These are phyloP conservation scores for Metridium senile DNA, from an alignment of 92 coral and sea anemone genomes.

Conservation along the genomic window DNA sequence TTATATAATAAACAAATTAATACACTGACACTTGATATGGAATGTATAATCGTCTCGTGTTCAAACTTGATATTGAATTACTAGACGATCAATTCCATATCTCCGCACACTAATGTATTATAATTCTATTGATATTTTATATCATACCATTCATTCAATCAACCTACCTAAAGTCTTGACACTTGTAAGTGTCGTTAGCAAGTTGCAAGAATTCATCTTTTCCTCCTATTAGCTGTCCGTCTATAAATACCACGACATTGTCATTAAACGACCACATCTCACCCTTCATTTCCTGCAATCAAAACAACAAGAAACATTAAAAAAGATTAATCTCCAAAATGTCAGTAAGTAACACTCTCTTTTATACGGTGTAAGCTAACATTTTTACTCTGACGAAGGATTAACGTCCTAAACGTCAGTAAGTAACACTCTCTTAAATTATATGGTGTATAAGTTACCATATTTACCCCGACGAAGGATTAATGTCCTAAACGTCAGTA, in stretches of 20 bases:
- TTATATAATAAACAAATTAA: background rate
- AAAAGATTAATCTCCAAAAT: background rate
- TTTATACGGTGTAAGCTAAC: too few species aligned
- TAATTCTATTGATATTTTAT: slow-evolving; percentile 1
- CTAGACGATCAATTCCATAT: too few species aligned
- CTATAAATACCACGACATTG: slow-evolving; percentile 73
- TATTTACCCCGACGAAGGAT: too few species aligned
- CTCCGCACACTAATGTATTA: too few species aligned
- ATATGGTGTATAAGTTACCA: too few species aligned
- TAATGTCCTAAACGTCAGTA: too few species aligned
- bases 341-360: too few species aligned
- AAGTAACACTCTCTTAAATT: too few species aligned
- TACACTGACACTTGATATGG: background rate
- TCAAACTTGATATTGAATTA: background rate
- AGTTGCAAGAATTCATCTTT: slow-evolving; percentile 77
- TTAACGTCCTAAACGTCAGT: too few species aligned
- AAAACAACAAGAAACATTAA: background rate
- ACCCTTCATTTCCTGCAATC: slow-evolving; percentile 69
- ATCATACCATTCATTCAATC: background rate
- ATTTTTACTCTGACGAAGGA: too few species aligned
- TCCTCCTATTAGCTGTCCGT: slow-evolving; percentile 80
- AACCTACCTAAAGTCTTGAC: slow-evolving; percentile 83
- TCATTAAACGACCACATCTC: slow-evolving; percentile 91
- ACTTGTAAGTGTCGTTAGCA: slow-evolving; percentile 68
- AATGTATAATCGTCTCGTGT: too few species aligned